These are phyloP conservation scores for Aleiodes testaceus DNA, from an alignment of 2,888 invertebrate genomes.

Conservation along the genomic window DNA sequence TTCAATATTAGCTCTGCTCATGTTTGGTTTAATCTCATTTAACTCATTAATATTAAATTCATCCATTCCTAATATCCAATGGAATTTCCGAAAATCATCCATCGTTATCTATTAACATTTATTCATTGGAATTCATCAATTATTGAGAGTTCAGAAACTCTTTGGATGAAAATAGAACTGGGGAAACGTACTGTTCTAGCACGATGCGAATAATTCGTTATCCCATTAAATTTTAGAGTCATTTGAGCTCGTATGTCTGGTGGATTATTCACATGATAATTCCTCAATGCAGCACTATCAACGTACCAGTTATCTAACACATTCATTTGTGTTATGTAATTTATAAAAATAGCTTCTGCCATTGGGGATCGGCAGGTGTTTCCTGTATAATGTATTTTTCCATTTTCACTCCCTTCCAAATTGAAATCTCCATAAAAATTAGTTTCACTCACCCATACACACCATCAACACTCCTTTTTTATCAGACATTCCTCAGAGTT, in stretches of 20 bases:
- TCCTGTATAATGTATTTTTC: conserved; percentile 75
- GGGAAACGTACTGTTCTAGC: conserved; percentile 81
- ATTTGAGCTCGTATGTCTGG: conserved; percentile 86
- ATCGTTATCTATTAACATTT: conserved; percentile 77
- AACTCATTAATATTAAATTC: conserved; percentile 86
- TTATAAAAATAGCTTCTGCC: conserved; percentile 92
- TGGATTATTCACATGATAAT: conserved; percentile 89
- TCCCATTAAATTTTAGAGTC: conserved; percentile 82
- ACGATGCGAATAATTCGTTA: conserved; percentile 81
- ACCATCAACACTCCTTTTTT: conserved; percentile 38
- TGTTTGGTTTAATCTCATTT: conserved; percentile 77
- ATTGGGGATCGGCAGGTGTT: conserved; percentile 97
- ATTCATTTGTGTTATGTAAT: conserved; percentile 81
- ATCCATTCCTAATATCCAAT: conserved; percentile 97
- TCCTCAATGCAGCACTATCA: conserved; percentile 92
- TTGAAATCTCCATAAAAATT: neutral
- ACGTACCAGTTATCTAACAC: conserved; percentile 83
- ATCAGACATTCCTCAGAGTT: conserved; percentile 1
- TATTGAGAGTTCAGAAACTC: neutral
- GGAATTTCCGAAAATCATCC: conserved; percentile 85
- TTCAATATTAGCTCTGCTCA: conserved; percentile 82
- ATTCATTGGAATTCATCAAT: neutral
- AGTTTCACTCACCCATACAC: conserved; percentile 33
- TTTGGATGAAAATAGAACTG: neutral
- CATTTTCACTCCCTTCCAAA: conserved; percentile 29